phyloP scores from a whole-genome alignment of 2,888 invertebrate species.

The Eretmocerus hayati region DNA sequence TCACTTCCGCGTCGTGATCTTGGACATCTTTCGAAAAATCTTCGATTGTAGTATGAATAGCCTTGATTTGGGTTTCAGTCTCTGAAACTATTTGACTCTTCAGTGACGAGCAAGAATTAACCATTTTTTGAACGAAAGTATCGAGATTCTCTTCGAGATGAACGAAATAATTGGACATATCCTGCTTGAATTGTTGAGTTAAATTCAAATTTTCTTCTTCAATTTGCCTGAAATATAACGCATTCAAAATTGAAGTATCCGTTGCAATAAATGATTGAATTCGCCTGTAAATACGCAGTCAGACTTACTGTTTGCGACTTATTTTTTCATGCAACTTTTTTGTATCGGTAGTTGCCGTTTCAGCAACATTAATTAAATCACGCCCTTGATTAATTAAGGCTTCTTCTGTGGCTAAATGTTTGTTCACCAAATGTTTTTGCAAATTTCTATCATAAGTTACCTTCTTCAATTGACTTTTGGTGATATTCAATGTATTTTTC shows the following conservation, averaged over 20 bases:
- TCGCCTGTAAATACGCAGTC: neutral
- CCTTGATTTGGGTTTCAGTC: slow-evolving; percentile 21
- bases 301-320: slow-evolving; percentile 33
- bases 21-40: slow-evolving; percentile 30
- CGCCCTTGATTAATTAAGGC: slow-evolving; percentile 57
- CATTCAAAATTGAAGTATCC: neutral
- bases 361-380: slow-evolving; percentile 58
- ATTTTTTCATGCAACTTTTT: slow-evolving; percentile 60
- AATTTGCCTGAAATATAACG: slow-evolving; percentile 29
- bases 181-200: slow-evolving; percentile 32
- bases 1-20: slow-evolving; percentile 22
- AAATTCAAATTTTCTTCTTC: slow-evolving; percentile 37
- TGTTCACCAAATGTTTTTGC: slow-evolving; percentile 58
- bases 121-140: slow-evolving; percentile 29
- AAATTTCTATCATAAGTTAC: slow-evolving; percentile 54
- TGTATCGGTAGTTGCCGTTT: slow-evolving; percentile 57
- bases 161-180: slow-evolving; percentile 31
- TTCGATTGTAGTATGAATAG: slow-evolving; percentile 28
- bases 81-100: slow-evolving; percentile 30
- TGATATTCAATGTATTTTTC: slow-evolving; percentile 45
- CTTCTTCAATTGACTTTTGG: slow-evolving; percentile 48
- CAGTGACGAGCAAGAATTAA: slow-evolving; percentile 32
- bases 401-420: slow-evolving; percentile 59
- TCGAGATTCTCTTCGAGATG: slow-evolving; percentile 33
- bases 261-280: neutral